These are phyloP conservation scores for Rousettus madagascariensis DNA, from an alignment of 2,797 vertebrate species.

Conservation along the genomic window DNA sequence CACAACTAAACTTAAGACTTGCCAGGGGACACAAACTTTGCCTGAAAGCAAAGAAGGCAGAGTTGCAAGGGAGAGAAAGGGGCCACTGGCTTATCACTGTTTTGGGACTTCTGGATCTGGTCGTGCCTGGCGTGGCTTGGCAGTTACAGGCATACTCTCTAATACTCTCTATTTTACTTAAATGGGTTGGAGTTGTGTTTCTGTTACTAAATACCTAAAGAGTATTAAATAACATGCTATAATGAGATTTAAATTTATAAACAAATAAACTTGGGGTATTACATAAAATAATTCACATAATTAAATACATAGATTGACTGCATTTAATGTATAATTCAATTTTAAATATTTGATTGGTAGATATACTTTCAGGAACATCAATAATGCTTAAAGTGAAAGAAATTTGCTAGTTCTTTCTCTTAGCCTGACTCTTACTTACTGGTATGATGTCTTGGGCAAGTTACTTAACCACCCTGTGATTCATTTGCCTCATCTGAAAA, in stretches of 20 bases:
- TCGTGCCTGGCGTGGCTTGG: neutral
- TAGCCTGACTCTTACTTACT: neutral
- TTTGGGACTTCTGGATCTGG: neutral
- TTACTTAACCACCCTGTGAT: neutral
- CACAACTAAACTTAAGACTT: neutral
- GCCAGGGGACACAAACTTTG: neutral
- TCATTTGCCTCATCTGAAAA: neutral
- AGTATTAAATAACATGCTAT: neutral
- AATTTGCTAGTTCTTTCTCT: neutral
- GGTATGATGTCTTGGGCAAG: neutral
- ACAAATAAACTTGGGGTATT: neutral
- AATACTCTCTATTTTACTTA: neutral
- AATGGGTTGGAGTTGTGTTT: neutral
- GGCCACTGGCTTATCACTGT: neutral
- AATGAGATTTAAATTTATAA: neutral
- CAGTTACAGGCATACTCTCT: neutral
- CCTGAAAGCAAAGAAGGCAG: neutral
- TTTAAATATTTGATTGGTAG: conserved; percentile 6
- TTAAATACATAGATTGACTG: neutral
- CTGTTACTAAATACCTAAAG: neutral
- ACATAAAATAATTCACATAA: conserved; percentile 7
- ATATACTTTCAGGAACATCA: neutral
- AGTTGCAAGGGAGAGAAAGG: neutral
- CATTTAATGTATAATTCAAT: neutral
- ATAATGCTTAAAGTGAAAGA: neutral